These are phyloP conservation scores for Microcebus griseorufus DNA, from an alignment of 2,113 vertebrate genomes.

Conservation along the genomic window DNA sequence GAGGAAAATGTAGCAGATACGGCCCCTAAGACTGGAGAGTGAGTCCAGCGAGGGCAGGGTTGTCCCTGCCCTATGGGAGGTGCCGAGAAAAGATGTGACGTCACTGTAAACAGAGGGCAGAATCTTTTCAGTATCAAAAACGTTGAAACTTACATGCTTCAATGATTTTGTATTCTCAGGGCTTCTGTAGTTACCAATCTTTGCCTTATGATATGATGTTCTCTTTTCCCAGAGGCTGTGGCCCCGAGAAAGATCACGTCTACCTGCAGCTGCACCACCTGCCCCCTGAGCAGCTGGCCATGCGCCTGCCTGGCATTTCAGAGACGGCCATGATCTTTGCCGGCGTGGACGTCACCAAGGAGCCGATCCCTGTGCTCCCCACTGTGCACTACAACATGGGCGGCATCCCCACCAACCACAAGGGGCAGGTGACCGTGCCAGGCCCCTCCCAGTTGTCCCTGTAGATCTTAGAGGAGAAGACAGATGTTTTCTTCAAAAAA, in stretches of 20 bases:
- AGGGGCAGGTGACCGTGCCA: constrained; percentile 90
- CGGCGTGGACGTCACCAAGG: constrained; percentile 98
- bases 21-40: too few species aligned
- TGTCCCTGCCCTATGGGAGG: not conserved
- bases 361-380: constrained; percentile 97
- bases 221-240: constrained; percentile 90
- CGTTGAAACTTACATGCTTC: not conserved
- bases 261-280: constrained; percentile 97
- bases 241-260: constrained; percentile 97
- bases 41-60: not conserved
- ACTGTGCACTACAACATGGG: constrained; percentile 99
- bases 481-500: not conserved
- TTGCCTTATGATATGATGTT: not conserved
- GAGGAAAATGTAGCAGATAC: not conserved
- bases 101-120: not conserved
- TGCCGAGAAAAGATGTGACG: not conserved
- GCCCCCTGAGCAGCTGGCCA: constrained; percentile 96
- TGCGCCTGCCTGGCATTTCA: constrained; percentile 95
- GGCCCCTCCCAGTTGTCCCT: not conserved
- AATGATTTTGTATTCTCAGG: not conserved
- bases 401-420: constrained; percentile 98
- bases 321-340: constrained; percentile 99
- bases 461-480: not conserved
- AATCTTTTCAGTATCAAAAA: not conserved
- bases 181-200: not conserved